A percentile compares a stretch with the other conserved stretches of the same genome.
These are phyloP conservation scores for Coracias cyanogaster DNA, from an alignment of 2,797 vertebrate genomes.

Conservation along the genomic window DNA sequence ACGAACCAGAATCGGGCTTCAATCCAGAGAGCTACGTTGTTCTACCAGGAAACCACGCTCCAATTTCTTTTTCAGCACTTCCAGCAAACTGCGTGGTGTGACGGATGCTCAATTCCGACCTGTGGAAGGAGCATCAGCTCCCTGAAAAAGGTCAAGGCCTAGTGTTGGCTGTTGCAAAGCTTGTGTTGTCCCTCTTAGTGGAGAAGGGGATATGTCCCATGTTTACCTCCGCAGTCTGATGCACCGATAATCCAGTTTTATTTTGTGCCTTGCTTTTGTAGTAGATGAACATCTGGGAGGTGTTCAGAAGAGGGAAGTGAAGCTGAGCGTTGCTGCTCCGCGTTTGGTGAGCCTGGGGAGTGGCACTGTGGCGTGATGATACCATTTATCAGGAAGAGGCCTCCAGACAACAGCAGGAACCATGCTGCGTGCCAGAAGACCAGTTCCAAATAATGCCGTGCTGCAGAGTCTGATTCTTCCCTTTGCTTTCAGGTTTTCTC, in stretches of 20 bases:
- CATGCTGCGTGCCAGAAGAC: neutral
- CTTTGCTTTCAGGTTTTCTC: constrained; percentile 11
- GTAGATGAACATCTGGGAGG: neutral
- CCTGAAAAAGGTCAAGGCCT: neutral
- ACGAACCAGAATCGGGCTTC: neutral
- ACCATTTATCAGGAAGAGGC: neutral
- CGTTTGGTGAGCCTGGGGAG: neutral
- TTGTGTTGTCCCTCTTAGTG: neutral
- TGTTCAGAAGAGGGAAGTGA: neutral
- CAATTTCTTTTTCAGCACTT: neutral
- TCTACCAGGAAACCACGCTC: neutral
- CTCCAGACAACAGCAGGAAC: neutral
- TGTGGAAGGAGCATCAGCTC: neutral
- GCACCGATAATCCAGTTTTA: neutral
- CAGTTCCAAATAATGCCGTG: neutral
- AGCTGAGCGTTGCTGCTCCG: neutral
- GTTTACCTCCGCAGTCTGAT: neutral
- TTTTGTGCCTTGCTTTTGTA: neutral
- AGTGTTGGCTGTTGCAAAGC: neutral
- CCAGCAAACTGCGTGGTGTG: neutral
- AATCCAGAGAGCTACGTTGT: neutral
- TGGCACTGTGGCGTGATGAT: neutral
- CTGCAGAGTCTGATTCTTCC: neutral
- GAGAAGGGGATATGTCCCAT: neutral
- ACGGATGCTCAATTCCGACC: neutral